Base-by-base conservation (phyloP, 2,888 invertebrate genomes). In the Volucella inanis region DNA sequence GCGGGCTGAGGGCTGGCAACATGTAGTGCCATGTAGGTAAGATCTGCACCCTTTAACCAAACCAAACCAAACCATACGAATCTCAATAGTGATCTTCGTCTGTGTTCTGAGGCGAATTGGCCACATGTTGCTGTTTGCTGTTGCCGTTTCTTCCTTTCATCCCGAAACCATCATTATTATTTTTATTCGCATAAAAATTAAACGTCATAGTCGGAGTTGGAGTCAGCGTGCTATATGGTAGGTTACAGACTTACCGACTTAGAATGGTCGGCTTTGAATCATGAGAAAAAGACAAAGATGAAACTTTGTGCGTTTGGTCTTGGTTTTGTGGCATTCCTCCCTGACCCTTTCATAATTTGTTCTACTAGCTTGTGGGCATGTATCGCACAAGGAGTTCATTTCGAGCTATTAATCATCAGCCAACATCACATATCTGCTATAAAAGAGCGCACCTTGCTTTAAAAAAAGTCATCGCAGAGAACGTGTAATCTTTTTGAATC, bases 91-190 rank as follows among this genome's bases (percentile, higher is more conserved):
- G 50, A 49, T 59, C 61, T 50, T 41, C 22, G 61, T 22, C 43
- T 39, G 55, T 47, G 18, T 70, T 54, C 62, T 45, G 45, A 74
- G 43, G 72, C 38, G 62, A 64, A 55, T 62, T 52, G 55, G 39
- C 55, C 62, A 74, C 47, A 74, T 64, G 50, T 47, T 74, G 38
- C 31, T 31, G 31, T 31, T 47, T 74, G 38, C 31, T 31, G 31
- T 31, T 31, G 31, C 31, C 31, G 6, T 31, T 31, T 4, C 10
- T 18, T 61, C 14, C 11, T 47, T 62, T 45, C 45, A 11, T 57
- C n/a, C 38, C 72, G 12, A 49, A 49, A 74, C 74, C 47, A 64
- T 74, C 64, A 64, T 74, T 64, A 64, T 74, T 62, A 74, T 49
- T 64, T 74, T 55, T 74, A 10, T 52, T 64, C 61, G 1, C n/a